phyloP scores from a whole-genome alignment of 2,888 invertebrate species.

The Abscondita cerata region DNA sequence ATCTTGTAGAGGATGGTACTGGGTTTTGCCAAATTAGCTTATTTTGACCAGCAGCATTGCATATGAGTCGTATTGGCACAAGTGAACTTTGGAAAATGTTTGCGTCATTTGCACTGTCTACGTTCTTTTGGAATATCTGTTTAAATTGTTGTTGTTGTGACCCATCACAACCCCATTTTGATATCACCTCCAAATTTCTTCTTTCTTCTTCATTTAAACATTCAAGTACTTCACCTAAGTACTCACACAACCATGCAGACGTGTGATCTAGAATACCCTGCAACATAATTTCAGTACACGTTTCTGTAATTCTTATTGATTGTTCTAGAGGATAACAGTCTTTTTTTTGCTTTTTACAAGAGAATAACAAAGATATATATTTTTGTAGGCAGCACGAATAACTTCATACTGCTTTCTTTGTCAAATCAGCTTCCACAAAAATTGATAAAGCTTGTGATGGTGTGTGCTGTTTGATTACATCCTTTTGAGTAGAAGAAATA shows the following conservation, averaged over 20 bases:
- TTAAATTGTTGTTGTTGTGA: conserved; percentile 45
- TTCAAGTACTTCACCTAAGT: conserved; percentile 17
- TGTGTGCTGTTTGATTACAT: neutral
- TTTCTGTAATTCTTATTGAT: conserved; percentile 28
- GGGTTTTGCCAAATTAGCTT: conserved; percentile 38
- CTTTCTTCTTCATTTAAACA: no score
- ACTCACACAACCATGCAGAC: conserved; percentile 28
- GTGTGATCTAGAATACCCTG: conserved; percentile 34
- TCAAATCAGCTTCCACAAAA: no score
- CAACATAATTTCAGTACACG: conserved; percentile 25
- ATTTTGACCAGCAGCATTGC: conserved; percentile 5
- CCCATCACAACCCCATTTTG: conserved; percentile 46
- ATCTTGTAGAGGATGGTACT: conserved; percentile 36
- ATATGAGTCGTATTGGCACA: conserved; percentile 22
- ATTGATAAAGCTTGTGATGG: neutral
- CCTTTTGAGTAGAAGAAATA: conserved; percentile 5
- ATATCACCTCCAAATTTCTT: conserved; percentile 29
- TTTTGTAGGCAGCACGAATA: neutral
- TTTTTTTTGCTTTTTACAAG: conserved; percentile 33
- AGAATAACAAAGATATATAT: conserved; percentile 30
- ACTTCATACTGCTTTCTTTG: conserved; percentile 2
- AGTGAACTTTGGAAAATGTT: conserved; percentile 33
- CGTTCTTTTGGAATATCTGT: conserved; percentile 44
- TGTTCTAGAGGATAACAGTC: conserved; percentile 20
- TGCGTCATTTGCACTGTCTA: conserved; percentile 38